Evolutionary conservation across 2,113 vertebrate species (phyloP).

Genomic region (Alaudala cheleensis): DNA sequence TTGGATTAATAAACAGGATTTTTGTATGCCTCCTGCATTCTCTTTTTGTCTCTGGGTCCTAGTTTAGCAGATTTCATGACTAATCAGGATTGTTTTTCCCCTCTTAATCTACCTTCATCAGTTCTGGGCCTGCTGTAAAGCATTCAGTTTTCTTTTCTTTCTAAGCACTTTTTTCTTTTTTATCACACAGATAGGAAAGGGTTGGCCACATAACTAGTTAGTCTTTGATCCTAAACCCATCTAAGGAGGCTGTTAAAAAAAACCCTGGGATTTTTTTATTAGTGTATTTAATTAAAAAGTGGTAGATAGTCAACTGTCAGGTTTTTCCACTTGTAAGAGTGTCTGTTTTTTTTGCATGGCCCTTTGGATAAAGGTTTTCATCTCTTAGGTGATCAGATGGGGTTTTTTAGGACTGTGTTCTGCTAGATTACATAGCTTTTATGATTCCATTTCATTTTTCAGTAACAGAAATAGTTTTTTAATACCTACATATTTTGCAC

Average conservation of each 20-base stretch:
- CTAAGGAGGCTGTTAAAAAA: not conserved
- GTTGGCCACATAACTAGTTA: not conserved
- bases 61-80: not conserved
- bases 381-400: not conserved
- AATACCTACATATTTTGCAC: not conserved
- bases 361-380: not conserved
- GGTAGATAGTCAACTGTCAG: not conserved
- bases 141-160: not conserved
- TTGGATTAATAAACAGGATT: not conserved
- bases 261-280: not conserved
- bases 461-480: not conserved
- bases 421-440: not conserved
- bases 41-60: not conserved
- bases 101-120: not conserved
- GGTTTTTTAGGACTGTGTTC: not conserved
- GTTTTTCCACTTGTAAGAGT: not conserved
- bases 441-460: not conserved
- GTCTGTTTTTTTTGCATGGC: not conserved
- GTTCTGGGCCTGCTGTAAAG: fast-evolving
- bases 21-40: not conserved
- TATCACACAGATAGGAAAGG: not conserved
- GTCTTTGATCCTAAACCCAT: not conserved
- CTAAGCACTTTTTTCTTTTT: not conserved
- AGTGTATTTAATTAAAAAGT: not conserved
- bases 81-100: not conserved